A percentile compares a stretch with the other conserved stretches of the same genome.
Conservation (phyloP, 2,797 vertebrate species). For the Harpagifer antarcticus region DNA sequence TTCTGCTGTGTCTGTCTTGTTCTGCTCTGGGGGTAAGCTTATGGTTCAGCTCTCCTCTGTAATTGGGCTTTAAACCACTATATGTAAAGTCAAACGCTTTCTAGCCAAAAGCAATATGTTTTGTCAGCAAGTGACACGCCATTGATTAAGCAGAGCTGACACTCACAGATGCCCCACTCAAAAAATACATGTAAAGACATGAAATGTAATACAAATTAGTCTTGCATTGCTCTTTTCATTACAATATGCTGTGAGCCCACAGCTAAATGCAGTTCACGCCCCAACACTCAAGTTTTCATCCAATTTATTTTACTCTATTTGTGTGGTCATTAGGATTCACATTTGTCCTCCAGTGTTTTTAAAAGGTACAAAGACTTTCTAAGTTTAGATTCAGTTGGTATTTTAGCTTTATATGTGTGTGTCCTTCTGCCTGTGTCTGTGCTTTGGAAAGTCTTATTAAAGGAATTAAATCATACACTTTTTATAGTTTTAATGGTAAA, state of each 20-base stretch:
- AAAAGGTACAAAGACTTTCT: slow-evolving; percentile 17
- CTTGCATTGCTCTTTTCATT: slow-evolving; percentile 16
- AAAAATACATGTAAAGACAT: slow-evolving; percentile 20
- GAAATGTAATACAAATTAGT: slow-evolving; percentile 33
- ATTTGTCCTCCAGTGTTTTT: slow-evolving; percentile 16
- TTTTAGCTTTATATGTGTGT: slow-evolving; percentile 23
- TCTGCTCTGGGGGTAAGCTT: slow-evolving; percentile 48
- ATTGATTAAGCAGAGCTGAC: slow-evolving; percentile 30
- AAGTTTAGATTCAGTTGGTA: slow-evolving; percentile 23
- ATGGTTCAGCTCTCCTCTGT: slow-evolving; percentile 46
- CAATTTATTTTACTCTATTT: slow-evolving; percentile 5
- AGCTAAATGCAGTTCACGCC: slow-evolving; percentile 9
- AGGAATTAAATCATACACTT: slow-evolving; percentile 45
- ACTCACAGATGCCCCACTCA: slow-evolving; percentile 4
- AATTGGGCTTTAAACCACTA: slow-evolving; percentile 62
- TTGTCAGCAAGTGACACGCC: slow-evolving; percentile 35
- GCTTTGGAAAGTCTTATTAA: slow-evolving; percentile 23
- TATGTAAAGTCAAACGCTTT: slow-evolving; percentile 35
- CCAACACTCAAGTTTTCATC: slow-evolving; percentile 15
- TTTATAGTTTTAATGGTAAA: slow-evolving; percentile 44
- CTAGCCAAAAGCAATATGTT: slow-evolving; percentile 20
- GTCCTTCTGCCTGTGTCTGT: slow-evolving; percentile 5
- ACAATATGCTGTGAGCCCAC: background rate
- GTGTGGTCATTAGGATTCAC: slow-evolving; percentile 21
- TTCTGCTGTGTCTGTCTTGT: slow-evolving; percentile 60